These are phyloP conservation scores for Dysmachus trigonus DNA, from an alignment of 2,888 invertebrate species.

Conservation along the genomic window DNA sequence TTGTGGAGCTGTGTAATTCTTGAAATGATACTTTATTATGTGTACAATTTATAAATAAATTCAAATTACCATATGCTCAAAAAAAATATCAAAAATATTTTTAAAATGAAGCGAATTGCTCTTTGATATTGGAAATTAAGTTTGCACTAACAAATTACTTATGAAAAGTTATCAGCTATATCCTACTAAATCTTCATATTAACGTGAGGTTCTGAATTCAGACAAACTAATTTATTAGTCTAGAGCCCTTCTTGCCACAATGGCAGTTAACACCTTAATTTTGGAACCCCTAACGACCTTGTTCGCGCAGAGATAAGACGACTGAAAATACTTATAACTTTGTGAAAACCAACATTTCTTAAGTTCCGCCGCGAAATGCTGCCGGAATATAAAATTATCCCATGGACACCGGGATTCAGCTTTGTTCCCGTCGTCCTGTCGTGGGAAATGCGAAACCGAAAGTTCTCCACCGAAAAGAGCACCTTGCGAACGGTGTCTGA, in stretches of 20 bases:
- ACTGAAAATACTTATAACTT: neutral
- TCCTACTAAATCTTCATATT: too few relatives aligned
- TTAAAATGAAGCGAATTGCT: too few relatives aligned
- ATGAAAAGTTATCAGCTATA: too few relatives aligned
- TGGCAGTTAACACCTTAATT: neutral
- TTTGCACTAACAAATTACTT: too few relatives aligned
- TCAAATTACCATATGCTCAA: too few relatives aligned
- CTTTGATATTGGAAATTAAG: too few relatives aligned
- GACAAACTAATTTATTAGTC: neutral
- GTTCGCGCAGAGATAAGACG: neutral
- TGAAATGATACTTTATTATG: too few relatives aligned
- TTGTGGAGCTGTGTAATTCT: too few relatives aligned
- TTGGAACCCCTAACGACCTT: neutral
- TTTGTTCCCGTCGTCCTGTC: conserved; percentile 15
- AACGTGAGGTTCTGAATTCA: neutral
- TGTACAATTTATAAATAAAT: too few relatives aligned
- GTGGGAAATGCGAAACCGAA: conserved; percentile 27
- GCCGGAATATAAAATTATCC: neutral
- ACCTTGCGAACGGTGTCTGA: conserved; percentile 8
- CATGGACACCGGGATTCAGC: neutral
- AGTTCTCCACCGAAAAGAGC: conserved; percentile 28
- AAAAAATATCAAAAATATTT: too few relatives aligned
- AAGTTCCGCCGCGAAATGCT: neutral
- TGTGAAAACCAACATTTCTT: neutral
- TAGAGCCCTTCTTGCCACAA: neutral